These are phyloP conservation scores for Heliconius eleuchia DNA, from an alignment of 1,140 invertebrate species.

Conservation along the genomic window DNA sequence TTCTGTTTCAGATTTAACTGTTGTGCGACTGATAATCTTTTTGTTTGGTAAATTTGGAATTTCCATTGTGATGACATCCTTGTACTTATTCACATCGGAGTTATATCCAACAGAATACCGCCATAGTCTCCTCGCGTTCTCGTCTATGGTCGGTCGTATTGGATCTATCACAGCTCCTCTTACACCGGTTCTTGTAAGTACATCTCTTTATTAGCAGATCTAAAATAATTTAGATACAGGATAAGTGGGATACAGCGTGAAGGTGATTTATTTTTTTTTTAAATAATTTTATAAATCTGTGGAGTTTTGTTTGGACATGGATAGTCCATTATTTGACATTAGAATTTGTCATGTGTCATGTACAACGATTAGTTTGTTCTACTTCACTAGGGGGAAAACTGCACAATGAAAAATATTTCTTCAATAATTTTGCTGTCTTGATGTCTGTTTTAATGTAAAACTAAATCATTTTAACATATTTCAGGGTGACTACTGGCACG, in stretches of 20 bases:
- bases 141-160: slow-evolving; percentile 32
- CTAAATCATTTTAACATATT: background rate
- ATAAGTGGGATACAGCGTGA: too few species aligned
- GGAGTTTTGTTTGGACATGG: too few species aligned
- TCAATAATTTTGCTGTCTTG: too few species aligned
- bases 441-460: background rate
- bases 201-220: background rate
- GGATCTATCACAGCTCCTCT: slow-evolving; percentile 33
- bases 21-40: slow-evolving; percentile 78
- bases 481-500: slow-evolving; percentile 35
- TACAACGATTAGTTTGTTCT: too few species aligned
- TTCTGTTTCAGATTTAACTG: slow-evolving; percentile 41
- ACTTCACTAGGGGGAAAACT: too few species aligned
- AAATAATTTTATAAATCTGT: too few species aligned
- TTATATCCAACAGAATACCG: slow-evolving; percentile 35
- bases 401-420: too few species aligned
- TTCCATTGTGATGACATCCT: slow-evolving; percentile 79
- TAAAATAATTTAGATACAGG: too few species aligned
- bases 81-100: slow-evolving; percentile 33
- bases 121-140: slow-evolving; percentile 29
- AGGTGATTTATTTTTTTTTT: too few species aligned
- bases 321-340: too few species aligned
- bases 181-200: slow-evolving; percentile 32
- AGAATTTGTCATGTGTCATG: too few species aligned
- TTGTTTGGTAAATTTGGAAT: slow-evolving; percentile 85